These are phyloP conservation scores for Haliclona indistincta DNA, from an alignment of 37 sponge, comb jelly and placozoan species.

Conservation along the genomic window DNA sequence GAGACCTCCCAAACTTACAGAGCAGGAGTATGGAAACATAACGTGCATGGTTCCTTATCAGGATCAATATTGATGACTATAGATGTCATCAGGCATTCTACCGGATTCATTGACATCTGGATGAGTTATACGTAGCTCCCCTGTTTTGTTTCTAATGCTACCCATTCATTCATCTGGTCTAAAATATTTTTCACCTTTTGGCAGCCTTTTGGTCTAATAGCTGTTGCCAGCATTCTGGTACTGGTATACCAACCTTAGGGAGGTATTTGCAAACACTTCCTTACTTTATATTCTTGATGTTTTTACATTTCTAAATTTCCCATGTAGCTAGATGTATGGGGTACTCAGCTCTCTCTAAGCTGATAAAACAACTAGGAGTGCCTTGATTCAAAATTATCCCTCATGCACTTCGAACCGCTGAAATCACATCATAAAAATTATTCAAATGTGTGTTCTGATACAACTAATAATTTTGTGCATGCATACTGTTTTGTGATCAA, in stretches of 20 bases:
- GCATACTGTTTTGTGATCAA: neutral
- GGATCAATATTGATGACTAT: neutral
- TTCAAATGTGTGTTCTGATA: neutral
- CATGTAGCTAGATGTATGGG: no score
- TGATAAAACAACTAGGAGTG: no score
- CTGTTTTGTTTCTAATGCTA: slow-evolving; percentile 57
- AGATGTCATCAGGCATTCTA: neutral
- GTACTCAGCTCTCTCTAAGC: no score
- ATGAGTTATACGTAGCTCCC: neutral
- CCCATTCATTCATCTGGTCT: slow-evolving; percentile 43
- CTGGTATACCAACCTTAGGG: slow-evolving; percentile 19
- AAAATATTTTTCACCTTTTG: slow-evolving; percentile 42
- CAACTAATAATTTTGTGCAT: neutral
- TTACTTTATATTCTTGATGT: neutral
- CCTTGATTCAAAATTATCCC: no score
- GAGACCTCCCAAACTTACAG: neutral
- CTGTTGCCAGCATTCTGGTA: slow-evolving; percentile 49
- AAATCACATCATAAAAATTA: neutral
- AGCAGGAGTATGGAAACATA: neutral
- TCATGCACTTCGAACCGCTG: no score
- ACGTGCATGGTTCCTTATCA: neutral
- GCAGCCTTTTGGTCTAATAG: slow-evolving; percentile 45
- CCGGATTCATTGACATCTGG: neutral
- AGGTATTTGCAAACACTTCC: neutral
- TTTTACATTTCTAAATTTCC: neutral